Evolutionary conservation across 2,113 vertebrate genomes (phyloP).

Genomic region (Trichomycterus rosablanca): DNA sequence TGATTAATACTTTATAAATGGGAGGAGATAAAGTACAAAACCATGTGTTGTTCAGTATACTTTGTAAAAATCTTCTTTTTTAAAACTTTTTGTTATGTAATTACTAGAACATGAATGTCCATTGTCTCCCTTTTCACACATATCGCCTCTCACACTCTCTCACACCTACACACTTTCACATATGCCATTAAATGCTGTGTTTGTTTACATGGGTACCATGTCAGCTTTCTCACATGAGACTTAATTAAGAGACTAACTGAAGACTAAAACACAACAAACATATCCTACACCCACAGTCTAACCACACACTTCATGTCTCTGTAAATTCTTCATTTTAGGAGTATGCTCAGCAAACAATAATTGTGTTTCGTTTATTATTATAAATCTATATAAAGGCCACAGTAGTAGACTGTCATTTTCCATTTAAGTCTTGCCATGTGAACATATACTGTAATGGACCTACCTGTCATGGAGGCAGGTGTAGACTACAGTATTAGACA

Average conservation of each 20-base stretch:
- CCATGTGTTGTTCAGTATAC: too few species aligned
- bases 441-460: too few species aligned
- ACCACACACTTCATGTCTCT: neutral
- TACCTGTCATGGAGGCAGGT: too few species aligned
- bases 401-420: too few species aligned
- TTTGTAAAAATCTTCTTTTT: too few species aligned
- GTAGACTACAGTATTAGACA: too few species aligned
- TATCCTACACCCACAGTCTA: neutral
- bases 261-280: slow-evolving; percentile 10
- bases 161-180: neutral
- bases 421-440: too few species aligned
- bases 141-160: neutral
- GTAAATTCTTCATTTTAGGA: neutral
- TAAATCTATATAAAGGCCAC: neutral
- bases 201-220: slow-evolving; percentile 7
- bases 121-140: too few species aligned
- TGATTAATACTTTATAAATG: too few species aligned
- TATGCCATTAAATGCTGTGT: neutral
- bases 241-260: slow-evolving; percentile 17
- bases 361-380: neutral
- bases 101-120: too few species aligned
- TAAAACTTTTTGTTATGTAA: too few species aligned
- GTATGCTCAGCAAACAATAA: neutral
- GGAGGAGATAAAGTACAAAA: too few species aligned
- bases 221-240: slow-evolving; percentile 12